Conservation (phyloP, 2,113 vertebrate genomes). For the Pipa parva region DNA sequence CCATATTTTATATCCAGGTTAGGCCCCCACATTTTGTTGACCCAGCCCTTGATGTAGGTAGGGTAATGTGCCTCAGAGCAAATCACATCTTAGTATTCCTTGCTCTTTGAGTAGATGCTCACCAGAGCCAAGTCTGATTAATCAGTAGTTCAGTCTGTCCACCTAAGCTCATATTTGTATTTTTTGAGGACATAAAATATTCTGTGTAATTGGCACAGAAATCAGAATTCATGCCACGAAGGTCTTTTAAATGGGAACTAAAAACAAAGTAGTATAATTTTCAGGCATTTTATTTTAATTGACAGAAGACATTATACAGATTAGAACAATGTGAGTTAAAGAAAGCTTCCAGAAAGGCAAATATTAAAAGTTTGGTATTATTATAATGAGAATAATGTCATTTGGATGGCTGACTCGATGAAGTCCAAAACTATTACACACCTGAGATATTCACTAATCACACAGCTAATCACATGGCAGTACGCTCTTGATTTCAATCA, state of each 20-base stretch:
- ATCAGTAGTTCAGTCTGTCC: no score
- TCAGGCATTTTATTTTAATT: not conserved
- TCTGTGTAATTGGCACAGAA: no score
- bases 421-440: slow-evolving; percentile 41
- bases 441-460: slow-evolving; percentile 39
- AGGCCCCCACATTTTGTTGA: no score
- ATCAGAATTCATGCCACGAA: not conserved
- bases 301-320: slow-evolving; percentile 7
- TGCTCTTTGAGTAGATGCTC: no score
- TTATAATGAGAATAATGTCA: slow-evolving; percentile 40
- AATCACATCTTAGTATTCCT: no score
- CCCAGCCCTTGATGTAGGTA: no score
- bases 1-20: no score
- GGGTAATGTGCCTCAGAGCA: no score
- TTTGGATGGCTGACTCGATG: slow-evolving; percentile 35
- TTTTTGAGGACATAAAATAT: no score
- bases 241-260: not conserved
- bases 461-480: slow-evolving; percentile 40
- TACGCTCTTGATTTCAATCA: slow-evolving; percentile 42
- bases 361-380: slow-evolving; percentile 25
- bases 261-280: not conserved
- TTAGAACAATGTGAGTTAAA: not conserved
- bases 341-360: slow-evolving; percentile 21
- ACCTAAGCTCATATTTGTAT: no score
- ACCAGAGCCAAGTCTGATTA: no score